A percentile compares a stretch with the other conserved stretches of the same genome.
Conservation (phyloP, 2,113 vertebrate species). For the Trematomus loennbergii region DNA sequence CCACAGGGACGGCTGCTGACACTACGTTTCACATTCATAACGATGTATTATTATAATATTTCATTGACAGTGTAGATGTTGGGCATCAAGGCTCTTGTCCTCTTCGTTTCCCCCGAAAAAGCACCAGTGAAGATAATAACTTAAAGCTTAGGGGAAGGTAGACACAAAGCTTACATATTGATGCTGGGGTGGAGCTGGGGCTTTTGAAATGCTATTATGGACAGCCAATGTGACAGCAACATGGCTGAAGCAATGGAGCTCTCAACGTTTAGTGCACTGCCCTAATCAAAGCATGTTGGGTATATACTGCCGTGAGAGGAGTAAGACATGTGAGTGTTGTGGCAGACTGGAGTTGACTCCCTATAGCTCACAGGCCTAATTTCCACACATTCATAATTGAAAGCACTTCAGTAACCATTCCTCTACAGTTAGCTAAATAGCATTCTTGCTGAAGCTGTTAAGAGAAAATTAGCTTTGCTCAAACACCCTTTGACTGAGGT, state of each 20-base stretch:
- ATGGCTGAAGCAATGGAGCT: not conserved
- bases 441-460: not conserved
- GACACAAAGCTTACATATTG: not conserved
- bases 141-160: not conserved
- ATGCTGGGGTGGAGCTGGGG: not conserved
- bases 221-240: not conserved
- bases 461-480: not conserved
- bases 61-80: not conserved
- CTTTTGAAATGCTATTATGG: not conserved
- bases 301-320: not conserved
- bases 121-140: not conserved
- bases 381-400: conserved; percentile 6
- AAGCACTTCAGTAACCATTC: conserved; percentile 2
- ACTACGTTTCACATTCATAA: not conserved
- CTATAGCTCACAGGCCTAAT: not conserved
- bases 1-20: too few relatives aligned
- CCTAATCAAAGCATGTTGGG: not conserved
- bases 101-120: not conserved
- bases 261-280: not conserved
- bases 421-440: not conserved
- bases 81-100: not conserved
- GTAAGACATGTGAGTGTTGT: not conserved
- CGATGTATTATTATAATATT: not conserved
- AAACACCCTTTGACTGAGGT: not conserved
- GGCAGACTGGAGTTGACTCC: not conserved